Percentiles rank a stretch among this genome's conserved stretches.
These are phyloP conservation scores for Drosophila erecta DNA, from an alignment of 1,140 invertebrate genomes.

Conservation along the genomic window DNA sequence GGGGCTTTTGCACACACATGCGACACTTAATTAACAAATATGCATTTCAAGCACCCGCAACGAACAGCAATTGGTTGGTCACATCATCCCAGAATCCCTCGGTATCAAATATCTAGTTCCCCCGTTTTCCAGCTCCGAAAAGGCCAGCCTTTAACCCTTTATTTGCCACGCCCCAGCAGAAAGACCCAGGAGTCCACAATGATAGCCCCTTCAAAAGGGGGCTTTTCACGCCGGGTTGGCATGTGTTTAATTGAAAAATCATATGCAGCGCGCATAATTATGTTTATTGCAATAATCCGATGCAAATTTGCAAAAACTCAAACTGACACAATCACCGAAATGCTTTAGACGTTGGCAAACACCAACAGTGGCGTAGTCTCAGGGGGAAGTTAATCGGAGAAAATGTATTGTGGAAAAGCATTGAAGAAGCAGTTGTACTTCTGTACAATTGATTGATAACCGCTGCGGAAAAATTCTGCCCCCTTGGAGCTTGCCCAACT, in stretches of 20 bases:
- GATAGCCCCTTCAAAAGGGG: conserved; percentile 7
- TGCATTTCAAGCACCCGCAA: conserved; percentile 80
- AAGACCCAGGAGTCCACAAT: not conserved
- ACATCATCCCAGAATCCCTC: conserved; percentile 42
- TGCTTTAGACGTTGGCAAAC: conserved; percentile 48
- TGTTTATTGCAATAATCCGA: conserved; percentile 84
- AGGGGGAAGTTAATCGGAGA: not conserved
- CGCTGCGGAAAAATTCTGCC: no score
- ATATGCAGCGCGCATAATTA: conserved; percentile 83
- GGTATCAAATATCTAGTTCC: not conserved
- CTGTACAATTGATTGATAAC: not conserved
- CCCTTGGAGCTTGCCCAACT: not conserved
- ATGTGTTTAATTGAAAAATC: conserved; percentile 84
- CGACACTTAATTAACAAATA: conserved; percentile 82
- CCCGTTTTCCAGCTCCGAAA: not conserved
- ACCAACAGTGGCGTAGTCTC: conserved; percentile 5
- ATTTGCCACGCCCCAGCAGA: conserved; percentile 55
- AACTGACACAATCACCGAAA: conserved; percentile 69
- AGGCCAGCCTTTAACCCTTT: conserved; percentile 52
- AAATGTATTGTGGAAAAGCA: no score
- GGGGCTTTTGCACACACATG: conserved; percentile 22
- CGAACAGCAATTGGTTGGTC: conserved; percentile 76
- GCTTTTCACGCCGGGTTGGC: conserved; percentile 42
- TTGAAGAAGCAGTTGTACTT: no score
- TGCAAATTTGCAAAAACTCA: conserved; percentile 75